These are phyloP conservation scores for Drosophila kambysellisi DNA, from an alignment of 2,888 invertebrate species.

Conservation along the genomic window DNA sequence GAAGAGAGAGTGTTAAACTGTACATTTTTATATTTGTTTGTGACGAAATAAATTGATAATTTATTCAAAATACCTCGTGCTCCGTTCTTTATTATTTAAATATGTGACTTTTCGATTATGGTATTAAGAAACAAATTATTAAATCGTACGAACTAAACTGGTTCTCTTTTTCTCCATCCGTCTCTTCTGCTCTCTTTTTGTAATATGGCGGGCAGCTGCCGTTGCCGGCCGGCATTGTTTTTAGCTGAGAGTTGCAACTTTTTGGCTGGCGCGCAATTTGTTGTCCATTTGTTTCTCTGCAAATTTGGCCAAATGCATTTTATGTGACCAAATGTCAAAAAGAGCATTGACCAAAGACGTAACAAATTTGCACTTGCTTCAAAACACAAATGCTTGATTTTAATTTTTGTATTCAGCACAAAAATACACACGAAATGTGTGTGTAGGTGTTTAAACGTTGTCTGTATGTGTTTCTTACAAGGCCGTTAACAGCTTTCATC, in stretches of 20 bases:
- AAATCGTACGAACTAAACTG: conserved; percentile 43
- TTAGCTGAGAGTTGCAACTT: conserved; percentile 56
- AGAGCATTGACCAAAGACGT: conserved; percentile 16
- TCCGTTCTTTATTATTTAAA: conserved; percentile 33
- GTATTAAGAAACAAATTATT: conserved; percentile 14
- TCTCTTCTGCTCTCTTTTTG: conserved; percentile 26
- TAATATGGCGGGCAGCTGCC: conserved; percentile 53
- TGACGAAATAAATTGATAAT: conserved; percentile 70
- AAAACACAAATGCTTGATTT: conserved; percentile 14
- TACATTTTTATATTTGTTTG: conserved; percentile 73
- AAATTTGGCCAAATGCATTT: conserved; percentile 39
- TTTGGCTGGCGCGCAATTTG: conserved; percentile 52
- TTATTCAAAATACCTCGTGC: conserved; percentile 48
- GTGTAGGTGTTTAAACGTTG: conserved; percentile 1
- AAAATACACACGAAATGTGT: conserved; percentile 8
- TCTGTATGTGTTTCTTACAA: conserved; percentile 33
- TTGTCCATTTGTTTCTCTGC: conserved; percentile 34
- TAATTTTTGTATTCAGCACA: conserved; percentile 8
- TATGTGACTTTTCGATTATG: conserved; percentile 36
- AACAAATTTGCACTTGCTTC: conserved; percentile 19
- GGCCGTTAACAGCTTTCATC: conserved; percentile 42
- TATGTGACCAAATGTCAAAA: conserved; percentile 5
- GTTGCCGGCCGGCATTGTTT: conserved; percentile 74
- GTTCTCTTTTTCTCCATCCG: conserved; percentile 31
- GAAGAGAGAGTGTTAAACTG: conserved; percentile 61